These are phyloP conservation scores for Parauchenoglanis punctatus DNA, from an alignment of 2,797 vertebrate genomes.

Conservation along the genomic window DNA sequence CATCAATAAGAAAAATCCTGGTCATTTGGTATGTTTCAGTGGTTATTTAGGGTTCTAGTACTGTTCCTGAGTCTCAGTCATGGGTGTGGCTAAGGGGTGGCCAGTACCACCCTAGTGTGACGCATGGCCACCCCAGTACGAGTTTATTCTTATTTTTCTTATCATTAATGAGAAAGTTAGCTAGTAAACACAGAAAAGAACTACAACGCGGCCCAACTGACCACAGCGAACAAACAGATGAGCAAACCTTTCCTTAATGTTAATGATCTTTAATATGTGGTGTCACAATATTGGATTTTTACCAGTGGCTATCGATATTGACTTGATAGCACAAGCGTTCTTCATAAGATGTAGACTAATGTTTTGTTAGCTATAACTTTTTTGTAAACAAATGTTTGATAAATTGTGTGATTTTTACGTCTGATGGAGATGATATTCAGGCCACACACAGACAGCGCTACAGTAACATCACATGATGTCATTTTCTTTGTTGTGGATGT, in stretches of 20 bases:
- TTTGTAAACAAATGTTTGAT: not conserved
- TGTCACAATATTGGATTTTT: not conserved
- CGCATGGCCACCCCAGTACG: not conserved
- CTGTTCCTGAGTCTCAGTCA: not conserved
- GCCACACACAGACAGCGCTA: not conserved
- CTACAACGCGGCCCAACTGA: not conserved
- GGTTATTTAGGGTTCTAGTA: not conserved
- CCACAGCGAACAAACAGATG: not conserved
- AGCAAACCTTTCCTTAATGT: not conserved
- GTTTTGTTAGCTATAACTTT: not conserved
- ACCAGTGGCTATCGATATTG: not conserved
- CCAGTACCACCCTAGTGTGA: not conserved
- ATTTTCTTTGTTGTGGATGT: not conserved
- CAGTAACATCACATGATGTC: not conserved
- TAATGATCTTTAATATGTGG: not conserved
- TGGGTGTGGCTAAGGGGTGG: not conserved
- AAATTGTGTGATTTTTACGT: not conserved
- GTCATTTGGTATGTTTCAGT: not conserved
- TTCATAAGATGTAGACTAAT: not conserved
- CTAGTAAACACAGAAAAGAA: no score
- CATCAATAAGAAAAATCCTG: not conserved
- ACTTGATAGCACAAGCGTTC: not conserved
- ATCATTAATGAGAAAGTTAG: not conserved
- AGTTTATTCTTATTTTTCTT: not conserved
- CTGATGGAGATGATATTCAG: not conserved